Base-by-base conservation (phyloP, 1,140 invertebrate genomes). In the Delia radicum region DNA sequence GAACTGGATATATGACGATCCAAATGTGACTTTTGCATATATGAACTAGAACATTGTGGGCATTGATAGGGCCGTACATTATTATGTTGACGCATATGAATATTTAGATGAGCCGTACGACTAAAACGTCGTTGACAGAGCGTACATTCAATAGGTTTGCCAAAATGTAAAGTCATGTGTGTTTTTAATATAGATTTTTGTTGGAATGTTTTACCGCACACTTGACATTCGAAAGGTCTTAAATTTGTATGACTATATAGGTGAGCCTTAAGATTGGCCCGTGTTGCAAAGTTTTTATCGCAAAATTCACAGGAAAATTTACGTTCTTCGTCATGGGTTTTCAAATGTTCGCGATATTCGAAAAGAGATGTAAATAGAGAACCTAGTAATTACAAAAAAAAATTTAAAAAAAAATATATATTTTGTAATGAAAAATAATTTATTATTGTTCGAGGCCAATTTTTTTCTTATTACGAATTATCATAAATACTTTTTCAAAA, bases 11-110 rank as follows among this genome's bases (percentile, higher is more conserved):
- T 42, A 26, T 78, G 77, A n/a, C 75, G 75, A 76, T 74, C 75
- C 21, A 78, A 48, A 76, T 78, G 77, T 26, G 71, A 74, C 55
- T 78, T 76, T 63, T 78, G 77, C 26, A 72, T 78, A 55, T 78
- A 78, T 42, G 29, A 42, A 21, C 75, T 76, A 3, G 71, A 33
- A 71, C 77, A 78, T n/a, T 67, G 15, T 2, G 28, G n/a, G 29
- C 77, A 78, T 4, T 21, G 3, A 72, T 78, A 78, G 1, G 72
- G 72, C n/a, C 65, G 71, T 42, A 62, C 31, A 12, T 67, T 67
- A 13, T 46, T 73, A 42, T 78, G 77, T 28, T 74, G 69, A 7
- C 77, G 75, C 29, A 33, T 61, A 33, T 78, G 77, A 2, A 78
- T 33, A 46, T 76, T 76, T 7, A 78, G 29, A 72, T 74, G 73